phyloP scores from a whole-genome alignment of 53 echinoderm and acorn worm species.

The Mesocentrotus franciscanus region DNA sequence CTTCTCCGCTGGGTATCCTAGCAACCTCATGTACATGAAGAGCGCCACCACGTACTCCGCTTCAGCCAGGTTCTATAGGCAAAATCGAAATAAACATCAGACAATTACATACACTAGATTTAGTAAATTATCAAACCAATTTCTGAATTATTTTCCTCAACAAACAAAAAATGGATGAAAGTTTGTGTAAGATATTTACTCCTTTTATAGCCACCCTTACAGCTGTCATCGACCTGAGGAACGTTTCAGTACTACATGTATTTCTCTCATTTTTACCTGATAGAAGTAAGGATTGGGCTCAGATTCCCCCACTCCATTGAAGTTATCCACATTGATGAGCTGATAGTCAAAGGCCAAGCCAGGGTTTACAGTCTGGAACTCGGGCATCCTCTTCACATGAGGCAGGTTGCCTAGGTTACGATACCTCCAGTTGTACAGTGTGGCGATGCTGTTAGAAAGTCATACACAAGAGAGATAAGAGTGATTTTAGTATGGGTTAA shows the following conservation, averaged over 20 bases:
- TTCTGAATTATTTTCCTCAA: too few relatives aligned
- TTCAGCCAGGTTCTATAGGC: constrained; percentile 86
- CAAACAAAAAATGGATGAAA: too few relatives aligned
- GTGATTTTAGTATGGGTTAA: neutral
- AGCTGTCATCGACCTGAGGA: neutral
- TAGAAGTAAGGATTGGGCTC: constrained; percentile 99
- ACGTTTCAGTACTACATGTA: neutral
- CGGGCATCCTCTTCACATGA: constrained; percentile 77
- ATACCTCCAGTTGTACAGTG: constrained; percentile 97
- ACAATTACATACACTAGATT: neutral
- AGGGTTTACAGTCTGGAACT: constrained; percentile 90
- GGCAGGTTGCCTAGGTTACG: constrained; percentile 97
- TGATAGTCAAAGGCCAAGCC: constrained; percentile 93
- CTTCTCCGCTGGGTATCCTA: constrained; percentile 94
- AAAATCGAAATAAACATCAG: neutral
- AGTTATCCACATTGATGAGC: constrained; percentile 92
- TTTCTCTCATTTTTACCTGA: constrained; percentile 74
- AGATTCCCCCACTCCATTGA: constrained; percentile 95
- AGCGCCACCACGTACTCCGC: constrained; percentile 97
- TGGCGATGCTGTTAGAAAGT: constrained; percentile 77
- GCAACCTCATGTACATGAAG: constrained; percentile 97
- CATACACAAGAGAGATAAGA: neutral
- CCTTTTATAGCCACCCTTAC: neutral
- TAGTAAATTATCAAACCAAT: neutral
- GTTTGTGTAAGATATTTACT: neutral